A percentile compares a stretch with the other conserved stretches of the same genome.
Conservation (phyloP, 2,888 invertebrate species). For the Lysandra coridon region DNA sequence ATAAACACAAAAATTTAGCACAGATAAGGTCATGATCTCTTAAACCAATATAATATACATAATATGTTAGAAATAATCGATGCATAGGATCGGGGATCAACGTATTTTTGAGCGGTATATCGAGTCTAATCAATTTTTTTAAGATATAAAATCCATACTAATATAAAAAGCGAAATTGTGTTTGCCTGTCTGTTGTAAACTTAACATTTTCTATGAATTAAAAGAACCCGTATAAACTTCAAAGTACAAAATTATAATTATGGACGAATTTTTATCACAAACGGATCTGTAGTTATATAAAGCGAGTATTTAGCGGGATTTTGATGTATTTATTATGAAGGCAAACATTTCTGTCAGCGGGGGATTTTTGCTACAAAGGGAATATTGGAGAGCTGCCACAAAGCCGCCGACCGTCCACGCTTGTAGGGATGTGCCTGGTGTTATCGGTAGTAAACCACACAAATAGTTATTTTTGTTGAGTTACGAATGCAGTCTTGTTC, state of each 20-base stretch:
- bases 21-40: too few species aligned
- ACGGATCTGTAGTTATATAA: not conserved
- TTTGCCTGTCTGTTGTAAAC: too few species aligned
- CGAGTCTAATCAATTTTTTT: too few species aligned
- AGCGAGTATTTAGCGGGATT: conserved; percentile 34
- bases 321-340: conserved; percentile 61
- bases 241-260: not conserved
- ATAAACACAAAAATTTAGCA: too few species aligned
- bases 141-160: too few species aligned
- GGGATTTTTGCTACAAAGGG: conserved; percentile 78
- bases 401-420: conserved; percentile 62
- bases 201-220: not conserved
- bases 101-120: too few species aligned
- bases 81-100: too few species aligned
- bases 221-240: not conserved
- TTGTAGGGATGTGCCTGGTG: conserved; percentile 43
- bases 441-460: conserved; percentile 23
- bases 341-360: conserved; percentile 64
- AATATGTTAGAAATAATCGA: too few species aligned
- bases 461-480: too few species aligned
- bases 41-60: too few species aligned
- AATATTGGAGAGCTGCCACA: conserved; percentile 78
- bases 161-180: too few species aligned
- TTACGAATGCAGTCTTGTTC: too few species aligned
- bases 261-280: not conserved